A percentile compares a stretch with the other conserved stretches of the same genome.
Conservation (phyloP, 2,113 vertebrate species). For the Zosterops hypoxanthus region DNA sequence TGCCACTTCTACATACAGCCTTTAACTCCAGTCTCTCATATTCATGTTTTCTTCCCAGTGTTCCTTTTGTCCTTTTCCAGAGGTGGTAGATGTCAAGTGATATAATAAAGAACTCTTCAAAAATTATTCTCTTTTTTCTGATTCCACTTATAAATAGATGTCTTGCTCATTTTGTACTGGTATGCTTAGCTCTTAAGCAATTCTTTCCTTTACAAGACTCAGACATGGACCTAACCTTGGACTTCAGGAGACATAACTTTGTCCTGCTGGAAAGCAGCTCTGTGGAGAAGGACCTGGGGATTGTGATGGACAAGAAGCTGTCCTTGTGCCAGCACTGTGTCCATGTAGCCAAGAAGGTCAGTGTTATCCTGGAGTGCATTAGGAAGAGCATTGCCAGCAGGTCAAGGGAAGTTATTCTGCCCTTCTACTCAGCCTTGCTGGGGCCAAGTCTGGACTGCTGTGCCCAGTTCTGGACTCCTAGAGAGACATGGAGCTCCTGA, state of each 20-base stretch:
- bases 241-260: not conserved
- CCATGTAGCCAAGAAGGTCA: not conserved
- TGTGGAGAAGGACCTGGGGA: not conserved
- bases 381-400: not conserved
- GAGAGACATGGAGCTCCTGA: not conserved
- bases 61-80: not conserved
- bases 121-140: not conserved
- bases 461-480: not conserved
- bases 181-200: not conserved
- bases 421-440: not conserved
- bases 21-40: not conserved
- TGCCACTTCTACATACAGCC: not conserved
- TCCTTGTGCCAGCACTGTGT: not conserved
- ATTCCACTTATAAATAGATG: not conserved
- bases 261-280: not conserved
- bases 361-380: not conserved
- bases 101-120: not conserved
- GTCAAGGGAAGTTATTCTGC: accelerated
- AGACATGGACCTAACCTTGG: accelerated
- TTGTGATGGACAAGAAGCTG: not conserved
- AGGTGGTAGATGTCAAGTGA: not conserved
- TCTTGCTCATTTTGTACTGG: not conserved
- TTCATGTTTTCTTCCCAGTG: not conserved
- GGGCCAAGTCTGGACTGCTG: not conserved
- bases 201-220: not conserved